phyloP scores from a whole-genome alignment of 2,797 vertebrate genomes.

The Etheostoma perlongum region DNA sequence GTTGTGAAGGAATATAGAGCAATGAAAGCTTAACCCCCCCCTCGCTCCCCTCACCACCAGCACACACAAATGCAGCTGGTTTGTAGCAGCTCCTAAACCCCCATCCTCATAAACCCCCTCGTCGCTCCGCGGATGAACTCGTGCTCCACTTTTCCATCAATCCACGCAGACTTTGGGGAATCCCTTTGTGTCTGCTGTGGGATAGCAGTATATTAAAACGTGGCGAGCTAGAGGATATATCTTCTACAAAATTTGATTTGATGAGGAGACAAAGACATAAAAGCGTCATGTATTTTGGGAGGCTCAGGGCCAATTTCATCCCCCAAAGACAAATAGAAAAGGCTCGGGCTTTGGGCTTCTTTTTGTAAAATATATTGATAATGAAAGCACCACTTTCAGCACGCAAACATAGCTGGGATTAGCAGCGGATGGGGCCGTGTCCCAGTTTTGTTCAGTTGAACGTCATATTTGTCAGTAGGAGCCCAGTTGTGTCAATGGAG shows the following conservation, averaged over 20 bases:
- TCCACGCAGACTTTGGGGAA: constrained; percentile 54
- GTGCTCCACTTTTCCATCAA: constrained; percentile 67
- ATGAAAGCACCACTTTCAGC: constrained; percentile 32
- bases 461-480: constrained; percentile 38
- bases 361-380: constrained; percentile 12
- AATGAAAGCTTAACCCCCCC: constrained; percentile 76
- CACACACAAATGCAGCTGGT: constrained; percentile 28
- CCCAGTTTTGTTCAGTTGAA: constrained; percentile 42
- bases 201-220: constrained; percentile 21
- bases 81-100: constrained; percentile 47
- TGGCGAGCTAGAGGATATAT: constrained; percentile 17
- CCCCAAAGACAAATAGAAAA: constrained; percentile 12
- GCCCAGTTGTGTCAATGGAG: constrained; percentile 45
- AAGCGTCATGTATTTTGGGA: constrained; percentile 34
- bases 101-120: constrained; percentile 40
- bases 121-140: constrained; percentile 60
- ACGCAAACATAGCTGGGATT: constrained; percentile 14
- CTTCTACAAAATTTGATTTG: constrained; percentile 34
- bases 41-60: neutral
- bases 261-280: constrained; percentile 38
- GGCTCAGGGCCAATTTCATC: constrained; percentile 19
- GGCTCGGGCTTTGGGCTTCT: neutral
- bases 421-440: constrained; percentile 19
- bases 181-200: constrained; percentile 50
- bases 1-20: constrained; percentile 76